Conservation (phyloP, 2,113 vertebrate genomes). For the Halcyon malimbica region DNA sequence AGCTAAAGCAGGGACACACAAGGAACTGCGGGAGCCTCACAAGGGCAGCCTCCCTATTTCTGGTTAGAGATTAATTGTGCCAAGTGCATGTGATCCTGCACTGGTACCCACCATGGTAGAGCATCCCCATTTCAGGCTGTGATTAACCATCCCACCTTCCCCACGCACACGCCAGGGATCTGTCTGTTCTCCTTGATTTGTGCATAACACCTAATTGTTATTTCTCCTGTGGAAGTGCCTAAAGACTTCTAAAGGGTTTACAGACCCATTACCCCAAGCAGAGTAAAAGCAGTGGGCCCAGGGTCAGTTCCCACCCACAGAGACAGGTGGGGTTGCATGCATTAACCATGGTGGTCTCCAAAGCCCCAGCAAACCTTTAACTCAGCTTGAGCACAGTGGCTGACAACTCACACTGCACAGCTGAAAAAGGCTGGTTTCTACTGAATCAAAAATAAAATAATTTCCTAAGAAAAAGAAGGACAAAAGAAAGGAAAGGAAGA, state of each 20-base stretch:
- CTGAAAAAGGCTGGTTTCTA: background rate
- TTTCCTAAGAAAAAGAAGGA: background rate
- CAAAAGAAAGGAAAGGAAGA: background rate
- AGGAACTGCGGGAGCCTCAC: background rate
- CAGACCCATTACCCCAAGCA: background rate
- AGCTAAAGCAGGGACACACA: background rate
- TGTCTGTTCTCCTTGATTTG: background rate
- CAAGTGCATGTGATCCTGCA: background rate
- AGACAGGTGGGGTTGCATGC: background rate
- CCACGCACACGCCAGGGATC: accelerated
- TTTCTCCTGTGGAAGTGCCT: background rate
- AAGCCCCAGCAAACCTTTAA: background rate
- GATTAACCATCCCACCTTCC: background rate
- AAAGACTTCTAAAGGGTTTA: background rate
- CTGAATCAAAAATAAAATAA: background rate
- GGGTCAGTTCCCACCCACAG: background rate
- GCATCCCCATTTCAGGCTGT: background rate
- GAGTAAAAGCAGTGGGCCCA: background rate
- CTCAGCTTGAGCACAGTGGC: background rate
- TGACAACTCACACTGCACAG: background rate
- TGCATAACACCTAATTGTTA: background rate
- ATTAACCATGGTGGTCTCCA: background rate
- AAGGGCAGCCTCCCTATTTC: background rate
- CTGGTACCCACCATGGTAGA: background rate
- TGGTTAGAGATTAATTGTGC: background rate